Conservation (phyloP, 2,797 vertebrate species). For the Chaunax sp. region DNA sequence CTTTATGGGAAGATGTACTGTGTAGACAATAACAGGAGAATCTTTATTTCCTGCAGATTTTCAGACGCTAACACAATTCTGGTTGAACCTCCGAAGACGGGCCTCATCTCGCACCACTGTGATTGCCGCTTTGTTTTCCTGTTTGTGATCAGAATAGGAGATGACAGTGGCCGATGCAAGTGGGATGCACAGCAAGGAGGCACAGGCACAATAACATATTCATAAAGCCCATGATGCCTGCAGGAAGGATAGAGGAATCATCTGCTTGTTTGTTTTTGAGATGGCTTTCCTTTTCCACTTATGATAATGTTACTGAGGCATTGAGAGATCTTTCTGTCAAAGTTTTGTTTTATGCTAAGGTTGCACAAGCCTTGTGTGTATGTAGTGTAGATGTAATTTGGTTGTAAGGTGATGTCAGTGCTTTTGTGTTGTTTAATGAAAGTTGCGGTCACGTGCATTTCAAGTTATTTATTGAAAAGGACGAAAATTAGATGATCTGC, state of each 20-base stretch:
- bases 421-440: slow-evolving; percentile 19
- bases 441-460: background rate
- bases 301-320: slow-evolving; percentile 50
- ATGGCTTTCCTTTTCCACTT: slow-evolving; percentile 55
- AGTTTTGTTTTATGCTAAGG: slow-evolving; percentile 47
- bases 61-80: slow-evolving; percentile 69
- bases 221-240: slow-evolving; percentile 59
- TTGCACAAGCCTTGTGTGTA: slow-evolving; percentile 10
- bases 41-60: slow-evolving; percentile 71
- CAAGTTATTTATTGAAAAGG: slow-evolving; percentile 20
- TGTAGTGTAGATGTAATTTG: slow-evolving; percentile 28
- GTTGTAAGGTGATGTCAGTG: slow-evolving; percentile 26
- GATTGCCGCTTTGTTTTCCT: slow-evolving; percentile 81
- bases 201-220: slow-evolving; percentile 63
- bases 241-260: slow-evolving; percentile 61
- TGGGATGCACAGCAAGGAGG: slow-evolving; percentile 58
- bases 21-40: slow-evolving; percentile 74
- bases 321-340: slow-evolving; percentile 46
- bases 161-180: slow-evolving; percentile 65
- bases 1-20: slow-evolving; percentile 79
- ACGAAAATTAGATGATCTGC: slow-evolving; percentile 27
- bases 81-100: slow-evolving; percentile 73
- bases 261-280: slow-evolving; percentile 64
- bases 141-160: slow-evolving; percentile 77
- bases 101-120: slow-evolving; percentile 67